These are phyloP conservation scores for Dione vanillae DNA, from an alignment of 2,888 invertebrate genomes.

Conservation along the genomic window DNA sequence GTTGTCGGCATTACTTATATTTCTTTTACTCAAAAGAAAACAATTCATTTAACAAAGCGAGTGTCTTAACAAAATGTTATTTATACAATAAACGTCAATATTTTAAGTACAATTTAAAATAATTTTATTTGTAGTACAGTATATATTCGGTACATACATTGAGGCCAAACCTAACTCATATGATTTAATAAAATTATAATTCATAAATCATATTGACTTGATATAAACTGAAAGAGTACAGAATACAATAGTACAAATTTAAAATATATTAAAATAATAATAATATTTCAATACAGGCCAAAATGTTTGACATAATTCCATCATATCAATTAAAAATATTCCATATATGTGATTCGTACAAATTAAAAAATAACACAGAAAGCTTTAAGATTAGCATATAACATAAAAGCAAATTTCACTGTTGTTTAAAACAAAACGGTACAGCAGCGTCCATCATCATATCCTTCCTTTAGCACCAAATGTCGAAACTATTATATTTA, in stretches of 20 bases:
- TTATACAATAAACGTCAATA: constrained; percentile 4
- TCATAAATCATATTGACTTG: too few relatives aligned
- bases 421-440: neutral
- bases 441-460: constrained; percentile 28
- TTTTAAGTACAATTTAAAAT: neutral
- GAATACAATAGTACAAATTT: neutral
- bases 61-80: neutral
- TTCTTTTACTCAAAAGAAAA: constrained; percentile 2
- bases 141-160: neutral
- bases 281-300: neutral
- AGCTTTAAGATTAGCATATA: constrained; percentile 1
- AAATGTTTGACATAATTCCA: constrained; percentile 2
- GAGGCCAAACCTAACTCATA: neutral
- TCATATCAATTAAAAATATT: neutral
- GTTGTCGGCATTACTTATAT: neutral
- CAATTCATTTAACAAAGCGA: neutral
- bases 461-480: constrained; percentile 75
- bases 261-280: neutral
- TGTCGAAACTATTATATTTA: constrained; percentile 72
- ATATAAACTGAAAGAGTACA: neutral
- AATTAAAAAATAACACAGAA: constrained; percentile 4
- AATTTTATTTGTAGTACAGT: neutral
- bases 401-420: neutral
- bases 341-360: too few relatives aligned
- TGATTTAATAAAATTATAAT: neutral